A percentile compares a stretch with the other conserved stretches of the same genome.
phyloP scores from a whole-genome alignment of 2,113 vertebrate species.

The Antechinus flavipes region DNA sequence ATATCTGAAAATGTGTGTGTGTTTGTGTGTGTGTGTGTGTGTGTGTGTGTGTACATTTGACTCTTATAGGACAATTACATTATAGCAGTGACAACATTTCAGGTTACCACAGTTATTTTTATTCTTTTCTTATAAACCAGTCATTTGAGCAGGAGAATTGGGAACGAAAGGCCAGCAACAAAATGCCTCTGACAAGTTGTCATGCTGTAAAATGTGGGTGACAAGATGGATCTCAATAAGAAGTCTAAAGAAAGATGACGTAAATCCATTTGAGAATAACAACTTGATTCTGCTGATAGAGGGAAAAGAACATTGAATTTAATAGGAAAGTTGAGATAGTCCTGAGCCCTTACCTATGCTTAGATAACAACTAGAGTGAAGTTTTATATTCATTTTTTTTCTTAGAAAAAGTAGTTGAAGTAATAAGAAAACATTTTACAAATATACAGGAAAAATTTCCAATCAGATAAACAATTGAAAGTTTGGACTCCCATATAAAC shows the following conservation, averaged over 20 bases:
- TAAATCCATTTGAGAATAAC: conserved; percentile 77
- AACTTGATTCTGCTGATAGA: conserved; percentile 73
- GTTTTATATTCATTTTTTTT: conserved; percentile 51
- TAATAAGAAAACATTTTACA: conserved; percentile 50
- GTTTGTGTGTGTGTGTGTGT: conserved; percentile 17
- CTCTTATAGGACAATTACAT: conserved; percentile 48
- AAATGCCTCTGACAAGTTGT: conserved; percentile 76
- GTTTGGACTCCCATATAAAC: conserved; percentile 37
- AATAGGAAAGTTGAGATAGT: conserved; percentile 31
- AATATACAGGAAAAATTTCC: conserved; percentile 45
- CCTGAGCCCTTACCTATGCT: not conserved
- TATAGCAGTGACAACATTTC: conserved; percentile 73
- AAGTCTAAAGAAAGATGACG: conserved; percentile 58
- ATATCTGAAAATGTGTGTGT: not conserved
- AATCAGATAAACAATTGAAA: conserved; percentile 45
- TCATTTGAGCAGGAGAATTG: conserved; percentile 64
- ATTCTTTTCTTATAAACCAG: conserved; percentile 61
- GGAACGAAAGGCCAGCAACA: conserved; percentile 64
- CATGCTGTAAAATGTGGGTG: conserved; percentile 67
- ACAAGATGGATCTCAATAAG: conserved; percentile 64
- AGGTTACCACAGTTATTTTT: conserved; percentile 70
- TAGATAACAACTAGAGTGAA: conserved; percentile 48
- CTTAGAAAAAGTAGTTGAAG: conserved; percentile 41
- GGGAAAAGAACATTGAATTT: conserved; percentile 62
- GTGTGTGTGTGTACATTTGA: conserved; percentile 13